Percentiles rank a stretch among this genome's conserved stretches.
Evolutionary conservation across 2,888 invertebrate genomes (phyloP).

Genomic region (Eucera pruinosa): DNA sequence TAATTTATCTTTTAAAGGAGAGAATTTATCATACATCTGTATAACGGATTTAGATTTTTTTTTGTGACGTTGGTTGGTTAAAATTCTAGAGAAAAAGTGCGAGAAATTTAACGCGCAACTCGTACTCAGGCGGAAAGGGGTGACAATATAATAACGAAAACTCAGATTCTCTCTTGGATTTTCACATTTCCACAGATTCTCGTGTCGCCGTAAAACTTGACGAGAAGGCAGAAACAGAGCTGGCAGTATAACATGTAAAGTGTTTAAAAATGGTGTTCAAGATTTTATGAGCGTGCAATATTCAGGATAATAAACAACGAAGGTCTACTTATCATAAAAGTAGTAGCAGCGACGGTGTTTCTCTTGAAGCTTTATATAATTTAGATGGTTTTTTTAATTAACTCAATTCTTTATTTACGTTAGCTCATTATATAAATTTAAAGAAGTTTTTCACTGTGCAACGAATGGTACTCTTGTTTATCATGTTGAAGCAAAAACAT

Average conservation of each 20-base stretch:
- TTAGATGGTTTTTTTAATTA: not conserved
- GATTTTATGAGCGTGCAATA: not conserved
- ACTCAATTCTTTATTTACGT: too few relatives aligned
- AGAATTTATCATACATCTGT: too few relatives aligned
- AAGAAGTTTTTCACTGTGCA: too few relatives aligned
- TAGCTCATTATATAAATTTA: too few relatives aligned
- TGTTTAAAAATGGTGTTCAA: slow-evolving; percentile 2
- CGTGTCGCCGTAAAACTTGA: slow-evolving; percentile 3
- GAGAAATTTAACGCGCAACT: not conserved
- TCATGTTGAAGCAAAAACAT: too few relatives aligned
- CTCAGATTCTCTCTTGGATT: slow-evolving; percentile 26
- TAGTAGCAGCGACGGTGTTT: not conserved
- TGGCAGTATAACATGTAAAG: not conserved
- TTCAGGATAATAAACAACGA: not conserved
- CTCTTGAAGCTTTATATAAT: not conserved
- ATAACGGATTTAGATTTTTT: too few relatives aligned
- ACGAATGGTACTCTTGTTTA: too few relatives aligned
- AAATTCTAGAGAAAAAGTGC: not conserved
- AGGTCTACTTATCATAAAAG: not conserved
- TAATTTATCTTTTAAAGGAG: too few relatives aligned
- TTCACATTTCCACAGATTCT: slow-evolving; percentile 21
- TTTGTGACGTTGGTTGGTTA: not conserved
- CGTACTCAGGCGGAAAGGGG: slow-evolving; percentile 1
- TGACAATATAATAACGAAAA: slow-evolving; percentile 1
- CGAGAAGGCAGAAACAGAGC: not conserved